Conservation (phyloP, 2,113 vertebrate genomes). For the Nycticebus coucang region DNA sequence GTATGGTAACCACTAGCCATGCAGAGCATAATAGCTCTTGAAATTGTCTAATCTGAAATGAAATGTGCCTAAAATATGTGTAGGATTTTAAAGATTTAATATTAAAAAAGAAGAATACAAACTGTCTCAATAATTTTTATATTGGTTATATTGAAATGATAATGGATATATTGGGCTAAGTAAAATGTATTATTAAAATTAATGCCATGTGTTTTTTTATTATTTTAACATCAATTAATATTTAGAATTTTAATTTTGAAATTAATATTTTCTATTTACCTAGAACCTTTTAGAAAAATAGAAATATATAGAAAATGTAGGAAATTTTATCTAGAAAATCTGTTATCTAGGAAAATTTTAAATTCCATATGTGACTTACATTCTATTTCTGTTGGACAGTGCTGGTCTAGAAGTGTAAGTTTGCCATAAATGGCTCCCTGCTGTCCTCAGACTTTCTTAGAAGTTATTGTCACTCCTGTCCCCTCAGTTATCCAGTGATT, state of each 20-base stretch:
- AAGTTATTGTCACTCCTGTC: background rate
- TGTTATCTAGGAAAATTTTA: background rate
- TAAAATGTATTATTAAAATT: background rate
- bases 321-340: background rate
- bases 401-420: background rate
- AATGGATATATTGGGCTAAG: background rate
- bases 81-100: slow-evolving; percentile 13
- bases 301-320: background rate
- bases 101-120: background rate
- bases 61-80: background rate
- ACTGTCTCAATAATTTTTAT: slow-evolving; percentile 11
- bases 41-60: background rate
- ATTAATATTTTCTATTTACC: slow-evolving; percentile 4
- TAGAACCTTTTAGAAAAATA: background rate
- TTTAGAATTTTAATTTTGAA: background rate
- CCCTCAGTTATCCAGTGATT: background rate
- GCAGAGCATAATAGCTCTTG: background rate
- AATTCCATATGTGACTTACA: background rate
- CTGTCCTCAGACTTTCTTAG: background rate
- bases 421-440: background rate
- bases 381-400: background rate
- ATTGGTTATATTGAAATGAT: background rate
- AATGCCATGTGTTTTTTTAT: background rate
- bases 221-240: background rate
- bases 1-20: background rate